Evolutionary conservation across 2,797 vertebrate species (phyloP).

Genomic region (Syndactyla subalaris): DNA sequence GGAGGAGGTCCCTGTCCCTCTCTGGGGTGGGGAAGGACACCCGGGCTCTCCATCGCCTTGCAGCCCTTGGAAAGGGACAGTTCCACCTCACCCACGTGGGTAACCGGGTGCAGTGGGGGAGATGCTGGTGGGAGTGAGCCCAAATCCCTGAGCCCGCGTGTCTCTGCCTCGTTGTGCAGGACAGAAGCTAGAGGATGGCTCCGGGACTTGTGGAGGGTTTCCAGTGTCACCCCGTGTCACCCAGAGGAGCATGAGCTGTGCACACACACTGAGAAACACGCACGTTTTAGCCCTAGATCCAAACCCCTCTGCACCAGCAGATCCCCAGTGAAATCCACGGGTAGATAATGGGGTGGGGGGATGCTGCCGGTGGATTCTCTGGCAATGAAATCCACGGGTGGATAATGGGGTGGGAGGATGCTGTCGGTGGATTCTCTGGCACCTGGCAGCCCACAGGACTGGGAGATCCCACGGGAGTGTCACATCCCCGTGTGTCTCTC

Average conservation of each 20-base stretch:
- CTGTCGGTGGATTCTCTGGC: not conserved
- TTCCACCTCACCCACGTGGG: not conserved
- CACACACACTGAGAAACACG: rapidly evolving
- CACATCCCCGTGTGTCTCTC: rapidly evolving
- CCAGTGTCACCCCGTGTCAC: not conserved
- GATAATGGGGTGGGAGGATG: not conserved
- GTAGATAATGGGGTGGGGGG: rapidly evolving
- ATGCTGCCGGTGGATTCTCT: not conserved
- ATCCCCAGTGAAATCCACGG: rapidly evolving
- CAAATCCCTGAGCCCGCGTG: rapidly evolving
- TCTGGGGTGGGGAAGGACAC: rapidly evolving
- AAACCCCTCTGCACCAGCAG: rapidly evolving
- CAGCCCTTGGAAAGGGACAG: not conserved
- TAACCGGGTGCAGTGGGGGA: rapidly evolving
- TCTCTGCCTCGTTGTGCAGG: rapidly evolving
- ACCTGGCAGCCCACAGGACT: not conserved
- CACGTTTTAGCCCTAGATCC: not conserved
- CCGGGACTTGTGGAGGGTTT: not conserved
- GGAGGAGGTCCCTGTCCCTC: not conserved
- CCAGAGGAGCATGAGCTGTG: not conserved
- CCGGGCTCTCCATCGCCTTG: rapidly evolving
- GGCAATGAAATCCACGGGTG: rapidly evolving
- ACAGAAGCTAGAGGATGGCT: not conserved
- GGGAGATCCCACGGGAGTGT: rapidly evolving
- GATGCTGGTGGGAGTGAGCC: not conserved